phyloP scores from a whole-genome alignment of 2,888 invertebrate genomes.

The Malthinus flaveolus region DNA sequence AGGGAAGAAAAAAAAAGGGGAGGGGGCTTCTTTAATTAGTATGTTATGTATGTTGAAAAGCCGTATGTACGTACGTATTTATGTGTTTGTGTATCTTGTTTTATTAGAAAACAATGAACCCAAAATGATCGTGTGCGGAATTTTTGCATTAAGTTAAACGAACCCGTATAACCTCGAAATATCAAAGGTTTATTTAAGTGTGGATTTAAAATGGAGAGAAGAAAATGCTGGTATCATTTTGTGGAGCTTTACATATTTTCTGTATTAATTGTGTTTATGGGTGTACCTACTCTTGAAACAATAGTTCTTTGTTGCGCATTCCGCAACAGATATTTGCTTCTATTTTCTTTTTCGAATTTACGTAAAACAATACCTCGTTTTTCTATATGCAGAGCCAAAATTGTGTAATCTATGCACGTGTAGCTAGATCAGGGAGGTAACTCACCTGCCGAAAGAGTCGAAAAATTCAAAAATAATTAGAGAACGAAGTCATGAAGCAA shows the following conservation, averaged over 20 bases:
- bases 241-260: neutral
- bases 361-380: neutral
- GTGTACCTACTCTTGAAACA: slow-evolving; percentile 9
- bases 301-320: slow-evolving; percentile 21
- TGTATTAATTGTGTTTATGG: neutral
- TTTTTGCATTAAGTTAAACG: slow-evolving; percentile 19
- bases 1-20: neutral
- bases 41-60: too few relatives aligned
- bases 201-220: too few relatives aligned
- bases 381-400: too few relatives aligned
- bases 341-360: neutral
- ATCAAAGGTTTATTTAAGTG: too few relatives aligned
- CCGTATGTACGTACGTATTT: neutral
- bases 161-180: slow-evolving; percentile 17
- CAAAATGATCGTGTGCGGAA: slow-evolving; percentile 20
- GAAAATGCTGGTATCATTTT: too few relatives aligned
- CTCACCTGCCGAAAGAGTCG: too few relatives aligned
- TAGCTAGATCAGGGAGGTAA: too few relatives aligned
- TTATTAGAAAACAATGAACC: slow-evolving; percentile 28
- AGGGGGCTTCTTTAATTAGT: too few relatives aligned
- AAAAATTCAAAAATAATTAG: too few relatives aligned
- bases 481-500: too few relatives aligned
- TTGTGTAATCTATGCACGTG: too few relatives aligned
- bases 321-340: slow-evolving; percentile 6
- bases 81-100: neutral